Conservation (phyloP, 2,797 vertebrate genomes). For the Lepus oiostolus region DNA sequence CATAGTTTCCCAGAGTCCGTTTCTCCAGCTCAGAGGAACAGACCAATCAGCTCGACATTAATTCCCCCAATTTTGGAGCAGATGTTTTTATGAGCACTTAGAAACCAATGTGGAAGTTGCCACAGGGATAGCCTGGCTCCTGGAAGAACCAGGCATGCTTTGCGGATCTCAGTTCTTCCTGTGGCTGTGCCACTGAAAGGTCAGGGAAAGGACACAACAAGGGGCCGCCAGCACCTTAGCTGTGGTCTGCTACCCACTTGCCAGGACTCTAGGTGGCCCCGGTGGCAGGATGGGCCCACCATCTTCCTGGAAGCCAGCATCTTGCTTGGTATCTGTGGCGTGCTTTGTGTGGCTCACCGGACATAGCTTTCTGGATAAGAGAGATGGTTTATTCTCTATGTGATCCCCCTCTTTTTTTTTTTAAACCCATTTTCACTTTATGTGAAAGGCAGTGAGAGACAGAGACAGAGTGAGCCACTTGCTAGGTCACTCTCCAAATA, state of each 20-base stretch:
- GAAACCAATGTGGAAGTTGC: not conserved
- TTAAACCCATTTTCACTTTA: not conserved
- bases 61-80: slow-evolving; percentile 54
- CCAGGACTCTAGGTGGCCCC: no score
- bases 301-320: not conserved
- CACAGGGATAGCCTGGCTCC: not conserved
- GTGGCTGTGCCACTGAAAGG: not conserved
- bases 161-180: not conserved
- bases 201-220: not conserved
- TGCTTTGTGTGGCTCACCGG: slow-evolving; percentile 1
- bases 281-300: not conserved
- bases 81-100: slow-evolving; percentile 66
- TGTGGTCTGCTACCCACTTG: fast-evolving
- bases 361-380: not conserved
- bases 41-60: slow-evolving; percentile 58
- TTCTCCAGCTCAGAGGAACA: slow-evolving; percentile 62
- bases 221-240: not conserved
- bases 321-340: not conserved
- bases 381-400: slow-evolving; percentile 74
- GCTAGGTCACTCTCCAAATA: no score
- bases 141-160: not conserved
- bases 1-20: not conserved
- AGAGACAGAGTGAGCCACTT: no score
- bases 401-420: not conserved
- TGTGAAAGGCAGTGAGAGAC: no score